A percentile compares a stretch with the other conserved stretches of the same genome.
Evolutionary conservation across 2,888 invertebrate genomes (phyloP).

Genomic region (Standfussiana lucernea): DNA sequence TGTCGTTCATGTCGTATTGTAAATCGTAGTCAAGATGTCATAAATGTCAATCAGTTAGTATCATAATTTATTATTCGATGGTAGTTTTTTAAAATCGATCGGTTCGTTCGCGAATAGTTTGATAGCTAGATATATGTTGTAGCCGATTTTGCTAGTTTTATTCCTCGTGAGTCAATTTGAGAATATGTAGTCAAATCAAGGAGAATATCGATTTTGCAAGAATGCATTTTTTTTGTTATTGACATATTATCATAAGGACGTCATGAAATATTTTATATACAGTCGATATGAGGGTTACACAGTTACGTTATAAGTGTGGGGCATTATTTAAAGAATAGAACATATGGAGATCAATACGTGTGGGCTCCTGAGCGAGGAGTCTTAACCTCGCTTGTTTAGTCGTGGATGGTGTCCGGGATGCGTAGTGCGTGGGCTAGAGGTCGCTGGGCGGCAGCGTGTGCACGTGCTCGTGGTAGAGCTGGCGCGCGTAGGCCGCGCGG

Average conservation of each 20-base stretch:
- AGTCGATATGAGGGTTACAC: background rate
- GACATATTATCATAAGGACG: background rate
- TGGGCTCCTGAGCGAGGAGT: background rate
- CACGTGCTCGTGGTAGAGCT: conserved; percentile 95
- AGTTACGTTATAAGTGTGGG: background rate
- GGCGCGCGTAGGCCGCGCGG: conserved; percentile 97
- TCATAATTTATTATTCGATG: background rate
- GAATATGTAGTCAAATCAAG: background rate
- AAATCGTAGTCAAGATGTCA: conserved; percentile 5
- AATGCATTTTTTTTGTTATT: background rate
- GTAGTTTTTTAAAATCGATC: background rate
- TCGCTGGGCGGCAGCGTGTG: conserved; percentile 91
- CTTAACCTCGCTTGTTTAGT: background rate
- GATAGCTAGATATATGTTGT: background rate
- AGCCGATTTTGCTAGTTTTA: conserved; percentile 11
- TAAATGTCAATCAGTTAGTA: background rate
- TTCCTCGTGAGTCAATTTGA: background rate
- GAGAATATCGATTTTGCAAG: background rate
- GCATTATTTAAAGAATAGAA: background rate
- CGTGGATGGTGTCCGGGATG: too few relatives aligned
- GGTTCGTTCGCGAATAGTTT: conserved; percentile 1
- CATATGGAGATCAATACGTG: background rate
- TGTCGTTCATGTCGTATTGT: conserved; percentile 1
- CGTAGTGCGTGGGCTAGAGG: background rate
- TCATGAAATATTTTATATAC: background rate